A percentile compares a stretch with the other conserved stretches of the same genome.
Evolutionary conservation across 2,797 vertebrate genomes (phyloP).

Genomic region (Rhinoraja longicauda): DNA sequence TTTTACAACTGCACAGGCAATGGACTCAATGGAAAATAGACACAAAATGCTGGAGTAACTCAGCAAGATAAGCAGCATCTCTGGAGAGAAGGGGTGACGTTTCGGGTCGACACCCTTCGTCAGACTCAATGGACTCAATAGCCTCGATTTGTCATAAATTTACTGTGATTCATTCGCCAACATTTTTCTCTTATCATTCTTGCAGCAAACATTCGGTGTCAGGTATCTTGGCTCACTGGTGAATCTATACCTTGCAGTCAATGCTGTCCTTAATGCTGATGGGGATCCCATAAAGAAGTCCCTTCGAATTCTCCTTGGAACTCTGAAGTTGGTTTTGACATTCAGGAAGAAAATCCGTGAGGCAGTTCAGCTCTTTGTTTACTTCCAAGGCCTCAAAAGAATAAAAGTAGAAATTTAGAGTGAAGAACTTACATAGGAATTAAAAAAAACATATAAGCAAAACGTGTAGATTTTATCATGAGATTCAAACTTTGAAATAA

Average conservation of each 20-base stretch:
- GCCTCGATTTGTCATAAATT: no score
- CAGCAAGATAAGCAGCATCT: no score
- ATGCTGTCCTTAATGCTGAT: constrained; percentile 77
- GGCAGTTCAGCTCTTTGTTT: constrained; percentile 64
- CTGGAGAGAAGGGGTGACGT: no score
- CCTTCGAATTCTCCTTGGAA: constrained; percentile 46
- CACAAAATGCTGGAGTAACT: no score
- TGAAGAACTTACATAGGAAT: background rate
- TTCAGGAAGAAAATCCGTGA: constrained; percentile 63
- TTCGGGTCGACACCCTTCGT: no score
- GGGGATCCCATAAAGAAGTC: constrained; percentile 75
- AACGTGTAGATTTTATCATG: background rate
- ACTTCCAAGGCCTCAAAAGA: constrained; percentile 63
- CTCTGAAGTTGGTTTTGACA: constrained; percentile 60
- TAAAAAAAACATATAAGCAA: background rate
- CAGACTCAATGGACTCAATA: no score
- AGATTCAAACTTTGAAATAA: background rate
- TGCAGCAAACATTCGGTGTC: background rate
- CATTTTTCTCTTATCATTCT: no score
- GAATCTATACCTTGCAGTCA: constrained; percentile 58
- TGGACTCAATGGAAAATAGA: no score
- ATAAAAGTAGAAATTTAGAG: constrained; percentile 5
- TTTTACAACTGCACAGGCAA: no score
- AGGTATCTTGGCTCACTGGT: background rate
- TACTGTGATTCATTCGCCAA: no score